phyloP scores from a whole-genome alignment of 2,888 invertebrate species.

The Fragum sueziense region DNA sequence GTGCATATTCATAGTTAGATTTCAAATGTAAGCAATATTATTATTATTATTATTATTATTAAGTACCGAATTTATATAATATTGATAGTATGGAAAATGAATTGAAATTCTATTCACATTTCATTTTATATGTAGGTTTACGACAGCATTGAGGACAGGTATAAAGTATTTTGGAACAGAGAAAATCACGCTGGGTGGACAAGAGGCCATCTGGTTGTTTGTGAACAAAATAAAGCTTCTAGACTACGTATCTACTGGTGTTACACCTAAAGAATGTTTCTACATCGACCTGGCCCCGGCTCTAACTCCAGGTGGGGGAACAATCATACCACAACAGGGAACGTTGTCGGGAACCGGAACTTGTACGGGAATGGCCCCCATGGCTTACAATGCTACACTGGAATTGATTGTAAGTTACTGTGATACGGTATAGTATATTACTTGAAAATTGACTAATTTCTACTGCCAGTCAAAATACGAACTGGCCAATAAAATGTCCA shows the following conservation, averaged over 20 bases:
- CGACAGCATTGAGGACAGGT: conserved; percentile 68
- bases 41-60: too few relatives aligned
- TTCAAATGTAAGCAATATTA: too few relatives aligned
- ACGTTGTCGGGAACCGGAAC: conserved; percentile 46
- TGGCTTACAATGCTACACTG: conserved; percentile 23
- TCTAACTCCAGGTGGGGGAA: conserved; percentile 50
- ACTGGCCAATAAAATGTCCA: too few relatives aligned
- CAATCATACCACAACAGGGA: conserved; percentile 49
- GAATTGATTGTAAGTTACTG: conserved; percentile 26
- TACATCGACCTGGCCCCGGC: conserved; percentile 55
- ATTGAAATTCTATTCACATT: too few relatives aligned
- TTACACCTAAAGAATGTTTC: conserved; percentile 42
- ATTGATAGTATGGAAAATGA: too few relatives aligned
- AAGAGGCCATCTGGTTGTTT: conserved; percentile 75
- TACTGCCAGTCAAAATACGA: too few relatives aligned
- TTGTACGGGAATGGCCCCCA: conserved; percentile 52
- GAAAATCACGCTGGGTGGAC: conserved; percentile 71
- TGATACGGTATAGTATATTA: too few relatives aligned
- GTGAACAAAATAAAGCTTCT: conserved; percentile 68
- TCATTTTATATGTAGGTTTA: conserved; percentile 63
- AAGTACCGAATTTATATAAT: too few relatives aligned
- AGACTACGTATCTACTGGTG: conserved; percentile 58
- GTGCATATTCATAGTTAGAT: too few relatives aligned
- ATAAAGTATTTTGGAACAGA: conserved; percentile 69
- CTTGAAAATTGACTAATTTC: too few relatives aligned